phyloP scores from a whole-genome alignment of 1,140 invertebrate genomes.

The Danaus melanippus region DNA sequence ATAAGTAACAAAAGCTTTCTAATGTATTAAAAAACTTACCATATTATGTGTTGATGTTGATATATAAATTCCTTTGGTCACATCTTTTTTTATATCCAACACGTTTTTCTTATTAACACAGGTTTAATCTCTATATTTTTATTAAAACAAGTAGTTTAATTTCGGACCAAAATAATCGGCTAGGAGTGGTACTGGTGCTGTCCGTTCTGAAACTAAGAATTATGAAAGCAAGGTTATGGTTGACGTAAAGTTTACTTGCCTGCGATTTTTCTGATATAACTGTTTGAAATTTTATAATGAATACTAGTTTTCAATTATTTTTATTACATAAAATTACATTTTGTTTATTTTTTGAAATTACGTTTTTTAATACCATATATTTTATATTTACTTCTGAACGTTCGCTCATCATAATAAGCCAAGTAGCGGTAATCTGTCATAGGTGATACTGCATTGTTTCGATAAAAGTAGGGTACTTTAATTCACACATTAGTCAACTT shows the following conservation, averaged over 20 bases:
- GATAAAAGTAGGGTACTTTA: neutral
- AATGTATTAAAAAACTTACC: too few species aligned
- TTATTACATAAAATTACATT: too few species aligned
- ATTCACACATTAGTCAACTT: too few species aligned
- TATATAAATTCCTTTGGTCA: too few species aligned
- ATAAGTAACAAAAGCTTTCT: too few species aligned
- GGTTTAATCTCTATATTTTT: neutral
- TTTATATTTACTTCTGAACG: conserved; percentile 7
- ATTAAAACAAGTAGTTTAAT: conserved; percentile 14
- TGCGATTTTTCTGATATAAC: too few species aligned
- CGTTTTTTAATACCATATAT: too few species aligned
- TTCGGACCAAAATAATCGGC: conserved; percentile 37
- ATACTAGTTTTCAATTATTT: too few species aligned
- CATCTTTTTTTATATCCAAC: neutral
- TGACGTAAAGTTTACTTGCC: too few species aligned
- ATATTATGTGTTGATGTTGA: too few species aligned
- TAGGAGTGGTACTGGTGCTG: conserved; percentile 37
- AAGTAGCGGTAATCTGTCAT: conserved; percentile 6
- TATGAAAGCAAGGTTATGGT: neutral
- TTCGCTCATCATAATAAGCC: conserved; percentile 4
- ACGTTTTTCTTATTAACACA: conserved; percentile 20
- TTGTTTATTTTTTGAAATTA: too few species aligned
- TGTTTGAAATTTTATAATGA: too few species aligned
- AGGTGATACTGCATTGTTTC: conserved; percentile 1
- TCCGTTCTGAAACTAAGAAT: conserved; percentile 28